phyloP scores from a whole-genome alignment of 2,113 vertebrate genomes.

The Brachyistius frenatus region DNA sequence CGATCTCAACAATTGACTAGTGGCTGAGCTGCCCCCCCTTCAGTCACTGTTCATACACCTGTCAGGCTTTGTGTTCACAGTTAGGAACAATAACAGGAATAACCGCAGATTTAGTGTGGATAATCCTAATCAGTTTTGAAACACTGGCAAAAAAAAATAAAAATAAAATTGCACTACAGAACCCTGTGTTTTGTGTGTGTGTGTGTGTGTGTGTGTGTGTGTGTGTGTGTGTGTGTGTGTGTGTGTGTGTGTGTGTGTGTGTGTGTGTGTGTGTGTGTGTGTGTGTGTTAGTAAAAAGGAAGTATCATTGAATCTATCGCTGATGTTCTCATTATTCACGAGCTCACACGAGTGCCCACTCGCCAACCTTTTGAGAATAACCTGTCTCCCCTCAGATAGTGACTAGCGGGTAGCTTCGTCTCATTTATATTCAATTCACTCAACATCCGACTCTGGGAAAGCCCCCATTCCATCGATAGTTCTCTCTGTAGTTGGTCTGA shows the following conservation, averaged over 20 bases:
- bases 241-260: neutral
- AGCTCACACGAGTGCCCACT: neutral
- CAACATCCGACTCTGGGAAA: constrained; percentile 25
- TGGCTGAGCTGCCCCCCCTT: too few species aligned
- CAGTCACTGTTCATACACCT: too few species aligned
- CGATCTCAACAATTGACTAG: too few species aligned
- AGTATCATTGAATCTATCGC: neutral
- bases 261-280: neutral
- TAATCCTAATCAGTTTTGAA: too few species aligned
- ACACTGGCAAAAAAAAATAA: too few species aligned
- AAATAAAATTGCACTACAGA: too few species aligned
- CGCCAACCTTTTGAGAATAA: neutral
- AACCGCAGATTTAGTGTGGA: too few species aligned
- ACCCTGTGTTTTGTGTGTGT: too few species aligned
- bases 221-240: too few species aligned
- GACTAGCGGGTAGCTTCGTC: neutral
- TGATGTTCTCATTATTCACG: neutral
- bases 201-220: too few species aligned
- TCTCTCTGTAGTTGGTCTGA: constrained; percentile 28
- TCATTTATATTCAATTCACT: constrained; percentile 31
- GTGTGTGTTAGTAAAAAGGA: neutral
- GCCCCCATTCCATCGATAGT: constrained; percentile 13
- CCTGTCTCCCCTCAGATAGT: neutral
- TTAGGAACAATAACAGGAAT: too few species aligned
- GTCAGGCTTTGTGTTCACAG: too few species aligned